Evolutionary conservation across 2,113 vertebrate genomes (phyloP), one percentile per base, ranked within the genome.

Genomic region (Clinocottus analis): DNA sequence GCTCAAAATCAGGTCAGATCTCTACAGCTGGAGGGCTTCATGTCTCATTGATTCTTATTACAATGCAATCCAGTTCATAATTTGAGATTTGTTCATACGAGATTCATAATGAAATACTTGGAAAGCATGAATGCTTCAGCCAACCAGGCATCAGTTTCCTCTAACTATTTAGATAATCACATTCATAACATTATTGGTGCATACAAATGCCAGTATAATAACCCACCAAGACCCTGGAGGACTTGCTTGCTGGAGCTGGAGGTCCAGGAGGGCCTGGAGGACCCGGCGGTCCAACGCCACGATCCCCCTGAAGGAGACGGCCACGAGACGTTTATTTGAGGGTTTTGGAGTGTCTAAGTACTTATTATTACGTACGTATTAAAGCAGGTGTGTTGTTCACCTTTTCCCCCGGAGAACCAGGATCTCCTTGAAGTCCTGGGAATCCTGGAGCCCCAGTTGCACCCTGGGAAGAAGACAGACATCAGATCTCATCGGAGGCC

Each of bases 331-430:
- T 29, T 31, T 0, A 31, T 67, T 13, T n/a, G n/a, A n/a, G n/a
- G n/a, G n/a, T n/a, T n/a, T n/a, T n/a, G n/a, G n/a, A n/a, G n/a
- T n/a, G n/a, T n/a, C n/a, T n/a, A n/a, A n/a, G n/a, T n/a, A n/a
- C n/a, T n/a, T n/a, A n/a, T n/a, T n/a, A n/a, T n/a, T n/a, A n/a
- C n/a, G n/a, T n/a, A n/a, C n/a, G n/a, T 37, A n/a, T 23, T 47
- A 37, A 45, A 69, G 7, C 14, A 12, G 0, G 16, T 3, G 11
- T 5, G 8, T 9, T n/a, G 7, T 19, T 59, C 70, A 91, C 96
- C 95, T 97, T 97, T 77, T 95, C 94, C 31, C 96, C 96, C 93
- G 92, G 93, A 8, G 43, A 43, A 27, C 95, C 95, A 25, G 84
- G 77, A 19, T 95, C 93, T 87, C 96, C 96, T 56, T 88, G 91